Evolutionary conservation across 1,140 invertebrate genomes (phyloP), one percentile per base, ranked within the genome.

Genomic region (Coptotermes formosanus): DNA sequence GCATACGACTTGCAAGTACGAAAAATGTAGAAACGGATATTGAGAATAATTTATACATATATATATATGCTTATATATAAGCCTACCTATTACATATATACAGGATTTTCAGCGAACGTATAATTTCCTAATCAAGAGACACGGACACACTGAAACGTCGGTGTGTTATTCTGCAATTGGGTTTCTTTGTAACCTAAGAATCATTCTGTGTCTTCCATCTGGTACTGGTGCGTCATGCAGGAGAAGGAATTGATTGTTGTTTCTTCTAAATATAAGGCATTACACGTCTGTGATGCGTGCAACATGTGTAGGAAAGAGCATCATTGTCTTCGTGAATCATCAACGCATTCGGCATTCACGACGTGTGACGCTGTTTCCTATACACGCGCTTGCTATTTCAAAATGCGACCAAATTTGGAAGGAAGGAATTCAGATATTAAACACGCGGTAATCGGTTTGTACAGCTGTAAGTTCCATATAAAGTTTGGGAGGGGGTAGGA

Each of bases 391-490:
- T 75, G 64, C 64, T 11, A 7, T 75, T 75, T 3, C 64, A 3
- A 75, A 75, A n/a, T 75, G 25, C 25, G 64, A 75, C 64, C 64
- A 75, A 75, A 30, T 75, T 75, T 75, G 64, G 64, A 14, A 75
- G 9, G 64, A 2, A 30, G 12, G 14, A 75, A 25, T 75, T 30
- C 64, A 75, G 64, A 75, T n/a, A 75, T n/a, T 8, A 11, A 75
- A 75, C 64, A 75, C 64, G 25, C 30, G 64, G 7, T 75, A 75
- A 75, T 75, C 25, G 64, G 25, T 75, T 16, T 6, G n/a, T 75
- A 75, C 64, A 75, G n/a, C 64, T 75, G 64, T 75, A 75, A 75
- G 25, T 14, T 30, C 64, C 64, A 75, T 75, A 75, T 75, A 75
- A 25, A 75, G 64, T 30, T 8, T 14, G 25, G 9, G 64, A 11